Evolutionary conservation across 2,888 invertebrate species (phyloP).

Genomic region (Cantharis rufa): DNA sequence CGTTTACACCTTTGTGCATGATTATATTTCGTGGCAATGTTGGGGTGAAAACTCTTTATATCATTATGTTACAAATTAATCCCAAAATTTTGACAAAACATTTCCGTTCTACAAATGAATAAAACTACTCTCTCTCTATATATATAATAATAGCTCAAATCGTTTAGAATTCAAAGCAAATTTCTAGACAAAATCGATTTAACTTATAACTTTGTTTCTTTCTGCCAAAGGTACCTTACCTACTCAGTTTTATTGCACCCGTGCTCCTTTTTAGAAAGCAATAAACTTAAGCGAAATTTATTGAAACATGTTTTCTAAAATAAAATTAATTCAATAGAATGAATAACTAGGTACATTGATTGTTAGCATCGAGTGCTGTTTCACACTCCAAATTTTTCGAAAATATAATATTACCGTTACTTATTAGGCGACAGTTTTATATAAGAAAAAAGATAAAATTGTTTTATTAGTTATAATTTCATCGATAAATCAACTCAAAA

Average conservation of each 20-base stretch:
- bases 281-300: constrained; percentile 23
- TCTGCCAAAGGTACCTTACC: constrained; percentile 8
- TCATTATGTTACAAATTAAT: constrained; percentile 8
- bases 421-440: not conserved
- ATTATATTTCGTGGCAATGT: constrained; percentile 13
- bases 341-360: not conserved
- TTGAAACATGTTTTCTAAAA: constrained; percentile 20
- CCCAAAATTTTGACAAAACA: constrained; percentile 7
- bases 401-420: not conserved
- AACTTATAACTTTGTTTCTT: constrained; percentile 11
- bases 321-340: not conserved
- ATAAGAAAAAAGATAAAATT: not conserved
- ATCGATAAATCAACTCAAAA: not conserved
- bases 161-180: not conserved
- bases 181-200: constrained; percentile 17
- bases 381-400: no score
- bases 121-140: not conserved
- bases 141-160: constrained; percentile 9
- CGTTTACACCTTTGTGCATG: constrained; percentile 11
- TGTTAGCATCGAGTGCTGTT: not conserved
- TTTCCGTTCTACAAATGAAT: constrained; percentile 2
- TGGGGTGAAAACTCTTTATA: constrained; percentile 5
- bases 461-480: not conserved
- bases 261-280: constrained; percentile 20
- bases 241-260: constrained; percentile 13